These are phyloP conservation scores for Chrysogorgia sp. DNA, from an alignment of 92 coral and sea anemone species.

Conservation along the genomic window DNA sequence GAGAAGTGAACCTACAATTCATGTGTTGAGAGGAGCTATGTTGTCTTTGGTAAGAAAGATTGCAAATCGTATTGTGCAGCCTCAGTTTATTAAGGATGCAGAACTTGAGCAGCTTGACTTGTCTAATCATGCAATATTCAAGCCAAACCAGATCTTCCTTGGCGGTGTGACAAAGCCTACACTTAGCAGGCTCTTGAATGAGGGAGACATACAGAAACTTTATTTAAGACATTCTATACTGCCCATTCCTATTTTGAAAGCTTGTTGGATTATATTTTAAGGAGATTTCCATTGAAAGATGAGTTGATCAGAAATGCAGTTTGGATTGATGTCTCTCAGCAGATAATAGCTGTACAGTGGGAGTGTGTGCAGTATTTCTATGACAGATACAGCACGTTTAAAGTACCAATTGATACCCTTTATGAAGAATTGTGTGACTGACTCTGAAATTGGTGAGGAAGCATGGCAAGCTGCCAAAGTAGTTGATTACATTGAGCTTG, in stretches of 20 bases:
- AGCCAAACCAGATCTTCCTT: too few species aligned
- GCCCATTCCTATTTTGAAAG: conserved; percentile 49
- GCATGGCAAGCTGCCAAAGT: conserved; percentile 50
- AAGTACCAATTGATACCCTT: conserved; percentile 36
- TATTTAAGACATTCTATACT: conserved; percentile 12
- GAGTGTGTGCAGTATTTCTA: conserved; percentile 33
- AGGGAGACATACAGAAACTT: conserved; percentile 3
- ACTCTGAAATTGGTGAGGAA: conserved; percentile 38
- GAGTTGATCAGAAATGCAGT: conserved; percentile 46
- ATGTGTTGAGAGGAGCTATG: too few species aligned
- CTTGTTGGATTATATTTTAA: conserved; percentile 36
- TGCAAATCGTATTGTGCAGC: too few species aligned
- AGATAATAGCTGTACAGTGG: too few species aligned
- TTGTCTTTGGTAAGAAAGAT: too few species aligned
- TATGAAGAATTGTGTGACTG: conserved; percentile 40
- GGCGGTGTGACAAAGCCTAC: too few species aligned
- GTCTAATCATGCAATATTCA: too few species aligned
- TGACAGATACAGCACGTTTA: conserved; percentile 20
- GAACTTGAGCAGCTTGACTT: too few species aligned
- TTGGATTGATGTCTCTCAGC: conserved; percentile 42
- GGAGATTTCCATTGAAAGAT: conserved; percentile 46
- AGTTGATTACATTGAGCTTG: conserved; percentile 34
- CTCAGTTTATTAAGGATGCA: too few species aligned
- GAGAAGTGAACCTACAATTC: conserved; percentile 55
- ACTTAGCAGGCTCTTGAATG: too few species aligned